These are phyloP conservation scores for Anas flavirostris DNA, from an alignment of 2,797 vertebrate species.

Conservation along the genomic window DNA sequence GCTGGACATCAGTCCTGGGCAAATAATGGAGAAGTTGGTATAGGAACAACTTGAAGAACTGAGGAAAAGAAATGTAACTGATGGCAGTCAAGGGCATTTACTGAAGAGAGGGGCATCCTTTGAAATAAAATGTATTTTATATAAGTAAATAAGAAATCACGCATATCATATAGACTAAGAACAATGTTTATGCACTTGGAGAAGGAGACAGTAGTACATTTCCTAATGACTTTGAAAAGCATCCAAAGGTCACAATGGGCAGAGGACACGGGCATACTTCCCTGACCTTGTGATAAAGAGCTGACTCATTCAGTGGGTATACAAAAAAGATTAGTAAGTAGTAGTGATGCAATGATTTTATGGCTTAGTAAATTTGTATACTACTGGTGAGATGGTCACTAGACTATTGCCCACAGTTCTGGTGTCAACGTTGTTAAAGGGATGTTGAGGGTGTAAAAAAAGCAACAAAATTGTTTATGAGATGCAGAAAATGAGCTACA, in stretches of 20 bases:
- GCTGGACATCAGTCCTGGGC: neutral
- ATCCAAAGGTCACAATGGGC: neutral
- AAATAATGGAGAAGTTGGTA: neutral
- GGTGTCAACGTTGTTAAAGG: neutral
- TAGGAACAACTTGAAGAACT: neutral
- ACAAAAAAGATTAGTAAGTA: neutral
- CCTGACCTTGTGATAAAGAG: conserved; percentile 32
- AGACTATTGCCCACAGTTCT: neutral
- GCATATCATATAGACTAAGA: neutral
- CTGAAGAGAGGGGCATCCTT: neutral
- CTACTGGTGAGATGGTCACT: neutral
- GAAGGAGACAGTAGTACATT: neutral
- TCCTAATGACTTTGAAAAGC: neutral
- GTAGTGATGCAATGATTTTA: neutral
- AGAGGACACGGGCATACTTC: neutral
- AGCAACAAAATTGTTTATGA: conserved; percentile 15
- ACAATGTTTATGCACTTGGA: neutral
- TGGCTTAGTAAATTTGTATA: neutral
- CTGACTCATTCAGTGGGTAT: neutral
- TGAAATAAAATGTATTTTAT: neutral
- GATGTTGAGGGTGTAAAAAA: neutral
- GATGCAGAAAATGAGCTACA: conserved; percentile 13
- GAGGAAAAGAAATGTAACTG: neutral
- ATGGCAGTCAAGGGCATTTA: neutral
- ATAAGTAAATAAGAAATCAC: neutral